Conservation (phyloP, 1,140 invertebrate species). For the Bombus waltoni region DNA sequence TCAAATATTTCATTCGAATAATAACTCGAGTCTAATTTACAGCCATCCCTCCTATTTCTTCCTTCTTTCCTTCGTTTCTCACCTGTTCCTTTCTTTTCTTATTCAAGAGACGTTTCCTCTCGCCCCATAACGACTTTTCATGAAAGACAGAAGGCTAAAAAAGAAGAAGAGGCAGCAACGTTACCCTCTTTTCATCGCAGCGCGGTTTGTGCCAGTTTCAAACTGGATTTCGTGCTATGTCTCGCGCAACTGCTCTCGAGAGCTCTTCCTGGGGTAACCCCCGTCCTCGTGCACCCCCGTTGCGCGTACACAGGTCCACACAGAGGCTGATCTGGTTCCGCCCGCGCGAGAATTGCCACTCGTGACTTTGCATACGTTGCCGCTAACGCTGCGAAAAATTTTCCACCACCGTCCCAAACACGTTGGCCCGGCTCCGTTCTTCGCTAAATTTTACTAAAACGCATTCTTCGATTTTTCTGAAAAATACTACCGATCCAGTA, state of each 20-base stretch:
- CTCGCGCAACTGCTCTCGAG: slow-evolving; percentile 50
- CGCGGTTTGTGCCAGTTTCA: slow-evolving; percentile 54
- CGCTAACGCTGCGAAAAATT: slow-evolving; percentile 55
- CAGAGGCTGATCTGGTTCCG: slow-evolving; percentile 57
- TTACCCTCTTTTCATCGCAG: slow-evolving; percentile 10
- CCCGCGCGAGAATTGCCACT: slow-evolving; percentile 60
- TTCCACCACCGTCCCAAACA: slow-evolving; percentile 23
- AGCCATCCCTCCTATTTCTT: background rate
- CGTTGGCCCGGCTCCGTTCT: background rate
- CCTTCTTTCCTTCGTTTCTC: background rate
- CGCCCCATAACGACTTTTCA: background rate
- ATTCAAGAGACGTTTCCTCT: background rate
- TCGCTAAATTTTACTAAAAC: background rate
- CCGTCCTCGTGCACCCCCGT: background rate
- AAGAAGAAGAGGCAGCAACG: slow-evolving; percentile 2
- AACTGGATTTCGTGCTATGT: slow-evolving; percentile 62
- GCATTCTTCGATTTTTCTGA: background rate
- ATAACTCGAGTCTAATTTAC: background rate
- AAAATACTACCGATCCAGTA: background rate
- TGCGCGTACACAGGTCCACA: background rate
- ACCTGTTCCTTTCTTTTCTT: background rate
- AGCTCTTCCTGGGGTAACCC: slow-evolving; percentile 28
- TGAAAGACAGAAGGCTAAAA: background rate
- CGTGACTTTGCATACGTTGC: slow-evolving; percentile 62
- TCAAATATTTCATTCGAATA: background rate